Evolutionary conservation across 92 coral and sea anemone genomes (phyloP), one percentile per base, ranked within the genome.

Genomic region (Ricordea florida): DNA sequence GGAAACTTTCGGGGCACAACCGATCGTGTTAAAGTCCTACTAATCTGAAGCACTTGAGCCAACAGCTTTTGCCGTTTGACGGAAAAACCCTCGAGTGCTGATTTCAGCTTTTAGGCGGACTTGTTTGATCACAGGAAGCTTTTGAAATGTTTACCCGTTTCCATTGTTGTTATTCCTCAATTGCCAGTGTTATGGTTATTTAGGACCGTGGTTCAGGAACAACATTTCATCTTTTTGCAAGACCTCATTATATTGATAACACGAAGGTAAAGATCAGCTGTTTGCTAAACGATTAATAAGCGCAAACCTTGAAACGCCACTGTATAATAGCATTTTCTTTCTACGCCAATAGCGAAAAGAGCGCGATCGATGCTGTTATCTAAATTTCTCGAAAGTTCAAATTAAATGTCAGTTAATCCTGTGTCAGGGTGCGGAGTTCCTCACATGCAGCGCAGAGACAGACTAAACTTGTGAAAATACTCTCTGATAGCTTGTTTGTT

Each of bases 181-280:
- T 76, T 51, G 82, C 55, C 77, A 50, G 51, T 88, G 87, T 88
- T 88, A 84, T 80, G 93, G 93, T 88, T 88, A 78, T 78, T 49
- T 62, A 65, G 55, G 74, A 70, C 69, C 64, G 37, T 69, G 57
- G 60, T 83, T 64, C 76, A 57, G 58, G 41, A 84, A 85, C 93
- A 88, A 79, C 84, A 67, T 84, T 88, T 75, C 43, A 31, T 70
- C 31, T 66, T 66, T 69, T 84, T 84, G 87, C 87, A 79, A 55
- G 82, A 31, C 69, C 87, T 88, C 82, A 67, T 69, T 66, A 84
- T 71, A 70, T 59, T 69, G 72, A 79, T 78, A 72, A 70, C 77
- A 70, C 77, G 29, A 70, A 51, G 40, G 40, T 26, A 53, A 42
- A 38, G 41, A 55, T 70, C 77, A 70, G 77, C 52, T 70, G 77